A percentile compares a stretch with the other conserved stretches of the same genome.
phyloP scores from a whole-genome alignment of 2,797 vertebrate species.

The Macropus fuliginosus region DNA sequence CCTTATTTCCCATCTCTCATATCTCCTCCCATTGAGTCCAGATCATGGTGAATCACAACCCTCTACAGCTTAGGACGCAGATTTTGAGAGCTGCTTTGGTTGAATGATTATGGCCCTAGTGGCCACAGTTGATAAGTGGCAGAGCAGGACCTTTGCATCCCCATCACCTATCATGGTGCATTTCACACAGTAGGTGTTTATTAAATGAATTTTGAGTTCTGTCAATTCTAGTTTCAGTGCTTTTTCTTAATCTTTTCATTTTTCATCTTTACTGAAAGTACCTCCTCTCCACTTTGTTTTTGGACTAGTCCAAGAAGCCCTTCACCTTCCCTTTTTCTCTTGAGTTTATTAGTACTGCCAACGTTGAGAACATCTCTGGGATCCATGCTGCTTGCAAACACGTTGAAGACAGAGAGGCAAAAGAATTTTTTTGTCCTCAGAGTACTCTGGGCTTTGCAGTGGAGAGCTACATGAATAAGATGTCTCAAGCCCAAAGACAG shows the following conservation, averaged over 20 bases:
- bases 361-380: neutral
- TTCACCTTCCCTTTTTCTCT: neutral
- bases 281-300: neutral
- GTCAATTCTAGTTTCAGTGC: neutral
- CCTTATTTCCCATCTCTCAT: neutral
- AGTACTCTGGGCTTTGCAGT: neutral
- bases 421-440: neutral
- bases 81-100: neutral
- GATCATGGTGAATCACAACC: neutral
- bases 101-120: neutral
- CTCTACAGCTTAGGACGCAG: neutral
- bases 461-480: slow-evolving; percentile 5
- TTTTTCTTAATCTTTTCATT: neutral
- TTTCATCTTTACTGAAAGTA: neutral
- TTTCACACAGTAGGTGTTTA: neutral
- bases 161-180: neutral
- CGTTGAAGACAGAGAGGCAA: neutral
- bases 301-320: neutral
- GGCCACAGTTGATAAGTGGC: neutral
- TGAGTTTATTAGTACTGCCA: neutral
- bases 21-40: neutral
- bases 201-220: neutral
- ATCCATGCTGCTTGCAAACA: neutral
- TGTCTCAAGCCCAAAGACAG: neutral
- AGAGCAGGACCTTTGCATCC: neutral